Conservation (phyloP, 2,888 invertebrate species). For the Gibbula magus region DNA sequence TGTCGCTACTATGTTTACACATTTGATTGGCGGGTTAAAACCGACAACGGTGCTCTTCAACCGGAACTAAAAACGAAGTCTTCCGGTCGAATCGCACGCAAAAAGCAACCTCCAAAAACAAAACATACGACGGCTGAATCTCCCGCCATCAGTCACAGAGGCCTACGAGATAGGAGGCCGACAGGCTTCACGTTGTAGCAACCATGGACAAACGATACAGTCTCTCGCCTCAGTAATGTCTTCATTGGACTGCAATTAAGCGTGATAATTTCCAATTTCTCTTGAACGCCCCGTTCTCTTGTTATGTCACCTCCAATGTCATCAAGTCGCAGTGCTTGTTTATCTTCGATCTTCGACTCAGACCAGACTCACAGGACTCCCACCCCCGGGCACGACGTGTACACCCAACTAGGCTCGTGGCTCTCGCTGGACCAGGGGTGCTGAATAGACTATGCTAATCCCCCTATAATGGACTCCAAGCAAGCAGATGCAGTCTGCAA, state of each 20-base stretch:
- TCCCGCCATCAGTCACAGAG: background rate
- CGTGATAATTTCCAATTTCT: constrained; percentile 25
- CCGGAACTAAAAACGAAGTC: background rate
- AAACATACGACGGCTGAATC: background rate
- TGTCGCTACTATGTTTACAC: background rate
- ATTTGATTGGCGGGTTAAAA: constrained; percentile 6
- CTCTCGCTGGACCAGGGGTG: too few species aligned
- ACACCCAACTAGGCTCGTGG: too few species aligned
- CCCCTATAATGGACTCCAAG: constrained; percentile 11
- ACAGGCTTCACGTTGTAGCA: background rate
- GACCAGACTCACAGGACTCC: background rate
- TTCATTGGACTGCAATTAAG: constrained; percentile 19
- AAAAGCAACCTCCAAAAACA: background rate
- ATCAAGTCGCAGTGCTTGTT: constrained; percentile 3
- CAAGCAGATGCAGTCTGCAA: constrained; percentile 18
- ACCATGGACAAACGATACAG: background rate
- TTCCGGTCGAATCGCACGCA: background rate
- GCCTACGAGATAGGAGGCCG: background rate
- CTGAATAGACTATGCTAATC: constrained; percentile 1
- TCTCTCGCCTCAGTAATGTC: background rate
- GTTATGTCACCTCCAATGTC: constrained; percentile 18
- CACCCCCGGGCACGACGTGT: too few species aligned
- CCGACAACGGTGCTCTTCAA: constrained; percentile 1
- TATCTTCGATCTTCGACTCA: background rate
- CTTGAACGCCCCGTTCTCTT: constrained; percentile 10